A percentile compares a stretch with the other conserved stretches of the same genome.
Evolutionary conservation across 2,888 invertebrate species (phyloP).

Genomic region (Mystacides longicornis): DNA sequence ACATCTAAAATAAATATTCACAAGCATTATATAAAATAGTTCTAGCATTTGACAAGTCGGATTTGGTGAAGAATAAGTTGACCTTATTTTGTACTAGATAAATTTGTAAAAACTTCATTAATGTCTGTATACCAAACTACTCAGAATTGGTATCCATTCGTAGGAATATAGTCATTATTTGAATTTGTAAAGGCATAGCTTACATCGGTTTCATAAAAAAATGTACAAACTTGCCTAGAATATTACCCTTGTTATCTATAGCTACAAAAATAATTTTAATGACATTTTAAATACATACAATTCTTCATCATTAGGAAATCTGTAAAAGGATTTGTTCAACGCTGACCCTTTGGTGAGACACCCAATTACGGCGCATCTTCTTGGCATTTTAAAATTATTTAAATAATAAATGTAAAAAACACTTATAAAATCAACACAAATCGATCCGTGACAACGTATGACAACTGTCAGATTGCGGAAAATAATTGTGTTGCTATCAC

Average conservation of each 20-base stretch:
- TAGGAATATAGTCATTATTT: too few species aligned
- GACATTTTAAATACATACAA: background rate
- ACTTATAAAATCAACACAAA: too few species aligned
- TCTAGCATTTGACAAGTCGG: background rate
- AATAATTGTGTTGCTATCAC: too few species aligned
- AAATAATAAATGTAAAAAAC: background rate
- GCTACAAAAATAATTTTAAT: background rate
- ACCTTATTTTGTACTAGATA: too few species aligned
- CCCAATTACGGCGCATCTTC: background rate
- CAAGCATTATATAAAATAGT: background rate
- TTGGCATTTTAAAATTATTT: background rate
- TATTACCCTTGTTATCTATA: background rate
- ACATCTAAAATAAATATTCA: background rate
- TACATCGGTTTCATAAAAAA: too few species aligned
- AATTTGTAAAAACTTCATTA: too few species aligned
- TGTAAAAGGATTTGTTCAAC: background rate
- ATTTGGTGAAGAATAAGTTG: too few species aligned
- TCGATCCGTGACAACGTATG: too few species aligned
- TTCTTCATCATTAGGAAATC: background rate
- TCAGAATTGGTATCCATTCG: too few species aligned
- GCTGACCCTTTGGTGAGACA: background rate
- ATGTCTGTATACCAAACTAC: background rate
- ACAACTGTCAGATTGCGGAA: too few species aligned
- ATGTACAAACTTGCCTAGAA: background rate
- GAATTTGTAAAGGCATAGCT: too few species aligned